Evolutionary conservation across 2,113 vertebrate genomes (phyloP).

Genomic region (Nymphicus hollandicus): DNA sequence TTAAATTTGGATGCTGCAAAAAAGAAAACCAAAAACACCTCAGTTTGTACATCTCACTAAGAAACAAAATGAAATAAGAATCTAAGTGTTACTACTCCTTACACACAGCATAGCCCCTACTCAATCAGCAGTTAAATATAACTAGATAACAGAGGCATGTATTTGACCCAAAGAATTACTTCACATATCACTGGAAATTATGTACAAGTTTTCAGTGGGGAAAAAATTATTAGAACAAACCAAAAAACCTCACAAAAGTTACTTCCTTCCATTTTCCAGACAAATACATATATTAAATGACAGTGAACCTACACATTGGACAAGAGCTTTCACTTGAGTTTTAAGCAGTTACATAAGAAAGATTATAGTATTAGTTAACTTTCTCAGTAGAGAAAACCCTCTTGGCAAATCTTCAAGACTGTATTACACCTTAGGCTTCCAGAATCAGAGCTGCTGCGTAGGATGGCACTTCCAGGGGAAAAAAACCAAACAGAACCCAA

Average conservation of each 20-base stretch:
- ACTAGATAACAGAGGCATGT: not conserved
- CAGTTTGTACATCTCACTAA: rapidly evolving
- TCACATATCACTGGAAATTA: not conserved
- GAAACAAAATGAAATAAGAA: not conserved
- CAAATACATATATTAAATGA: not conserved
- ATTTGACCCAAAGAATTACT: not conserved
- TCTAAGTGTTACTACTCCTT: not conserved
- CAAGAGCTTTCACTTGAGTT: not conserved
- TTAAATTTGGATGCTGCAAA: not conserved
- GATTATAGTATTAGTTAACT: not conserved
- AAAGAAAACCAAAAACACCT: not conserved
- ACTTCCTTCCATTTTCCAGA: not conserved
- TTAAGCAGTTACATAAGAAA: not conserved
- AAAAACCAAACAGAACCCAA: not conserved
- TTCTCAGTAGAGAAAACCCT: not conserved
- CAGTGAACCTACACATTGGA: not conserved
- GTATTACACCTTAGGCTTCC: not conserved
- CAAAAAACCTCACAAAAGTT: not conserved
- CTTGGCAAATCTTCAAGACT: not conserved
- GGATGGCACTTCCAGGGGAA: not conserved
- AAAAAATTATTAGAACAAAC: not conserved
- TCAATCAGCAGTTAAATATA: not conserved
- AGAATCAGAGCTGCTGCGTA: not conserved
- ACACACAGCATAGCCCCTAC: not conserved
- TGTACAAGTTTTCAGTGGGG: not conserved